Conservation (phyloP, 2,888 invertebrate genomes). For the Archaeoteleia sp. region DNA sequence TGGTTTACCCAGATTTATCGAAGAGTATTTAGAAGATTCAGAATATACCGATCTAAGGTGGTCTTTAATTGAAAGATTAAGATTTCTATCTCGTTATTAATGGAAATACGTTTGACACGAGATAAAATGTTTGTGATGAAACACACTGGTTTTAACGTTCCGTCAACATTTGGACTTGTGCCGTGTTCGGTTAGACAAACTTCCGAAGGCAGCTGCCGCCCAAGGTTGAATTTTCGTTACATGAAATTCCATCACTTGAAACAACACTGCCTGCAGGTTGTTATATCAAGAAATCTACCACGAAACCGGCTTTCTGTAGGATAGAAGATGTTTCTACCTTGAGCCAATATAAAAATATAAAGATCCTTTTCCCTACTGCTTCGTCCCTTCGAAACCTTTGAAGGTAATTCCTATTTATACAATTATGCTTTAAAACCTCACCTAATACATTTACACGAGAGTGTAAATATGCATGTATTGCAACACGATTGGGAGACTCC, state of each 20-base stretch:
- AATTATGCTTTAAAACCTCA: too few relatives aligned
- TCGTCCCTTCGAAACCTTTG: conserved; percentile 42
- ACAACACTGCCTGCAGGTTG: conserved; percentile 28
- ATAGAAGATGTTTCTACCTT: conserved; percentile 38
- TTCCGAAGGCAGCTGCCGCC: conserved; percentile 27
- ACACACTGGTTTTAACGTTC: conserved; percentile 12
- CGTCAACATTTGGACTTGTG: conserved; percentile 24
- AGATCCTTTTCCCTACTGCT: conserved; percentile 39
- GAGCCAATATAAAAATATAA: conserved; percentile 43
- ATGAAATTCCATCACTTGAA: conserved; percentile 31
- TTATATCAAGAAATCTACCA: conserved; percentile 37
- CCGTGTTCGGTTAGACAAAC: conserved; percentile 1
- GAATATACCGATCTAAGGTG: too few relatives aligned
- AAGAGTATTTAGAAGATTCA: too few relatives aligned
- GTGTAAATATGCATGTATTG: too few relatives aligned
- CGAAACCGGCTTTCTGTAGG: conserved; percentile 21
- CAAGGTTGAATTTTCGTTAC: conserved; percentile 35
- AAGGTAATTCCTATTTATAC: conserved; percentile 36
- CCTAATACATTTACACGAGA: too few relatives aligned
- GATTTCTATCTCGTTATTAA: too few relatives aligned
- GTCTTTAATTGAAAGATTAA: too few relatives aligned
- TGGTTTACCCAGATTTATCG: too few relatives aligned
- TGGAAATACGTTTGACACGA: neutral
- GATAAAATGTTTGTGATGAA: conserved; percentile 11
- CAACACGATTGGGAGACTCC: too few relatives aligned